Conservation (phyloP, 37 sponge, comb jelly and placozoan species). For the Chondrosia reniformis region DNA sequence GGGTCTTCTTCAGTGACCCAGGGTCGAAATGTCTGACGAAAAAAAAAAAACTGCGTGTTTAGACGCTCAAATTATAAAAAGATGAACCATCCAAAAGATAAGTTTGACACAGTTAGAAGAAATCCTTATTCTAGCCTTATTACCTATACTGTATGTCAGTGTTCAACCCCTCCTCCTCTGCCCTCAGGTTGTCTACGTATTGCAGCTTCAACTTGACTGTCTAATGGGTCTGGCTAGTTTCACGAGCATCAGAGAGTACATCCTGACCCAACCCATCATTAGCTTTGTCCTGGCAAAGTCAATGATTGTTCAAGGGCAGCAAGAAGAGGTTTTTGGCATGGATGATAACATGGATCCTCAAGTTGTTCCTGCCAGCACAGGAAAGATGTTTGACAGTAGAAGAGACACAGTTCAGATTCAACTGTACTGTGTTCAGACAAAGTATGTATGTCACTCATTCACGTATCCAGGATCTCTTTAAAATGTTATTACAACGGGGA, state of each 20-base stretch:
- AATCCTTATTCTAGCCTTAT: too few species aligned
- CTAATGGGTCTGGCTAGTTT: constrained; percentile 51
- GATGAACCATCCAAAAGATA: too few species aligned
- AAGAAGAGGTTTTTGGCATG: constrained; percentile 24
- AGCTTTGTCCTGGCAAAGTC: constrained; percentile 64
- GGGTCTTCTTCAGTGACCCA: too few species aligned
- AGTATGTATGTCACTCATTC: too few species aligned
- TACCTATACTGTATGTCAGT: too few species aligned
- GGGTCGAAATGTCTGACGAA: too few species aligned
- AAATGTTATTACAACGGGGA: too few species aligned
- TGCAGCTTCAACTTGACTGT: constrained; percentile 53
- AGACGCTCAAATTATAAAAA: too few species aligned
- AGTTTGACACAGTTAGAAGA: too few species aligned
- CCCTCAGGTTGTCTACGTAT: constrained; percentile 60
- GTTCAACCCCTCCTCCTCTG: neutral
- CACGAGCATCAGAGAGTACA: constrained; percentile 67
- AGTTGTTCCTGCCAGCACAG: neutral
- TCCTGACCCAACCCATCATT: constrained; percentile 75
- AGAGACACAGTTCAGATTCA: constrained; percentile 36
- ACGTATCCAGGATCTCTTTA: too few species aligned
- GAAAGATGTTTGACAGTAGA: constrained; percentile 37
- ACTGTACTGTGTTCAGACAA: constrained; percentile 68
- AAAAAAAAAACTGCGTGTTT: too few species aligned
- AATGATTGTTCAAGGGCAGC: neutral
- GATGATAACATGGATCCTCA: constrained; percentile 33